phyloP scores from a whole-genome alignment of 2,888 invertebrate species.

The Nomada flava region DNA sequence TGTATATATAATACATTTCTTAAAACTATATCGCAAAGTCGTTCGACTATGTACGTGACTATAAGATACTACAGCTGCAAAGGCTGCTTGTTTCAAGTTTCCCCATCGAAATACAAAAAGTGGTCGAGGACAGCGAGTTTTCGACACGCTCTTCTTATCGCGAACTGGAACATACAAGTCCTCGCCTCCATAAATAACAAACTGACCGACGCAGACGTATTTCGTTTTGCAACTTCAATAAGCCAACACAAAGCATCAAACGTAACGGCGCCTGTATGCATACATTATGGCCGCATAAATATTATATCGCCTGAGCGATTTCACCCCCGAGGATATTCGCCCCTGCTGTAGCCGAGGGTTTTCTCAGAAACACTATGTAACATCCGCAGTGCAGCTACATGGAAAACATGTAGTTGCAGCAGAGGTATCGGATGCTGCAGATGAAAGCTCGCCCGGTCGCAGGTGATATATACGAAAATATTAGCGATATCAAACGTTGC shows the following conservation, averaged over 20 bases:
- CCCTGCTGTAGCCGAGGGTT: slow-evolving; percentile 51
- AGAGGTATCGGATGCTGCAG: slow-evolving; percentile 31
- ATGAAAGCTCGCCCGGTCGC: slow-evolving; percentile 38
- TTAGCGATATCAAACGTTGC: slow-evolving; percentile 41
- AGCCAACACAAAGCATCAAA: slow-evolving; percentile 47
- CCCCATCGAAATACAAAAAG: too few relatives aligned
- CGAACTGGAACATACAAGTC: neutral
- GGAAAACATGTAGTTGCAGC: slow-evolving; percentile 20
- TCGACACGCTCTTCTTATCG: neutral
- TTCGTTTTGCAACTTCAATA: slow-evolving; percentile 38
- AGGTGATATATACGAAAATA: slow-evolving; percentile 34
- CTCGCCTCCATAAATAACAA: slow-evolving; percentile 18
- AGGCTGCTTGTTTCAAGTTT: neutral
- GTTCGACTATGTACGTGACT: too few relatives aligned
- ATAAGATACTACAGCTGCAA: too few relatives aligned
- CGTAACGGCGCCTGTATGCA: slow-evolving; percentile 48
- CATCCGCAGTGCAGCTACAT: slow-evolving; percentile 26
- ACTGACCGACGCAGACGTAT: slow-evolving; percentile 15
- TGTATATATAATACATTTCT: too few relatives aligned
- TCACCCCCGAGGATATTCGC: slow-evolving; percentile 49
- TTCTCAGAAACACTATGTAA: slow-evolving; percentile 42
- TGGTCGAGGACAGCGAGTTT: neutral
- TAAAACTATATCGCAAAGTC: too few relatives aligned
- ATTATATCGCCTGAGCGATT: slow-evolving; percentile 60
- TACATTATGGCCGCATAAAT: slow-evolving; percentile 58